Evolutionary conservation across 2,797 vertebrate species (phyloP), one percentile per base, ranked within the genome.

Genomic region (Acanthornis magna): DNA sequence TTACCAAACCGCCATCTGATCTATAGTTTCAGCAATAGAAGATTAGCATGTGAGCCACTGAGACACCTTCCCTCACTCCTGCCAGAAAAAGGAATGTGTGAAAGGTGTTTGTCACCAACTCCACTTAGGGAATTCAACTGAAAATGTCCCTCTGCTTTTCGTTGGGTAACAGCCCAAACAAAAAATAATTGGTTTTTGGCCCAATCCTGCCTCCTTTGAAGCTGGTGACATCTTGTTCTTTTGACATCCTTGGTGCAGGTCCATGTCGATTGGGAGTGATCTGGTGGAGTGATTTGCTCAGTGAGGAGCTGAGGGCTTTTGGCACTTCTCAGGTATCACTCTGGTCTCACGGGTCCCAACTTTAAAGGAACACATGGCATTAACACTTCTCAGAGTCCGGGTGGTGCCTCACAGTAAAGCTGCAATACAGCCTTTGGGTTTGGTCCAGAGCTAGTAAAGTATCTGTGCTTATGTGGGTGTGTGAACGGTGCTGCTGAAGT

Each of bases 1-100:
- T 68, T 96, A 96, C 89, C 89, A 55, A 61, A 65, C 65, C 21
- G 25, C 96, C 97, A 97, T 98, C 97, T 98, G 97, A 98, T 93
- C 94, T 94, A 61, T 90, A 88, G 88, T 83, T 95, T 95, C 93
- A 78, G 84, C 83, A 93, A 96, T 89, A 95, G 90, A 84, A 92
- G 95, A 96, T 96, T 96, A 87, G 55, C 73, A 84, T 60, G 25
- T 82, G 91, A 95, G 58, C 79, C 76, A 82, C 92, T 54, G 65
- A 86, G 80, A 66, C 88, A 94, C 88, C 91, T 95, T 97, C 88
- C 66, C 72, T 88, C 70, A 57, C n/a, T 81, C 71, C 77, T 94
- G 91, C 85, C 70, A 80, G 89, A 67, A 89, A 95, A 85, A 72
- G 57, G 57, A 89, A 94, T 0, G 8, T 67, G 62, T 73, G 88